Evolutionary conservation across 2,888 invertebrate species (phyloP), one percentile per base, ranked within the genome.

Genomic region (Harpalus rubripes): DNA sequence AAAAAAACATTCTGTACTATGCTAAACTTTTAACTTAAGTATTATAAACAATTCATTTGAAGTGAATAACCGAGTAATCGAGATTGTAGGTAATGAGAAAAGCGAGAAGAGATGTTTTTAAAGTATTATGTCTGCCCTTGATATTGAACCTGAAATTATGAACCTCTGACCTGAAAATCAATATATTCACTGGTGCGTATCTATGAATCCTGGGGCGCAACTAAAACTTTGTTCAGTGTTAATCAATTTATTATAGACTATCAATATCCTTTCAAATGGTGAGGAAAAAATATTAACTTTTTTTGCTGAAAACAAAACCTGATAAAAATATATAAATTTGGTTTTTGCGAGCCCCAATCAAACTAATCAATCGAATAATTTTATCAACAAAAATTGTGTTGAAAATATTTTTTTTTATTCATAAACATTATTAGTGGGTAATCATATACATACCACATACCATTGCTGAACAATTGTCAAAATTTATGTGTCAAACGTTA

Each of bases 111-210:
- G 16, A 59, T 59, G 15, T 59, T 59, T 15, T 7, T 22, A 3
- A 59, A 59, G 18, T 59, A 18, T 22, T 22, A 22, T 22, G 63
- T 63, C 63, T 63, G 63, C 10, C 63, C 63, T 63, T 63, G 63
- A 63, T 26, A 22, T 10, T 63, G 63, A 63, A 26, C 63, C 44
- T 52, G 44, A 52, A 52, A 52, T 52, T 8, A 52, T 63, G 63
- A 63, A 63, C 26, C 22, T 18, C 16, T 59, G 18, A 59, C 59
- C 63, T 63, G 18, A 22, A 18, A 63, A 63, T 63, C 63, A 63
- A 63, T 63, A 63, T 22, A 63, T 0, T 63, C 22, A 63, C 4
- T 63, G 63, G 63, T 63, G 18, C 63, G 63, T 22, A 10, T 61
- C 61, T 61, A 10, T 63, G 63, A 63, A 22, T 22, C 22, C 12